Evolutionary conservation across 2,888 invertebrate species (phyloP).

Genomic region (Anoncus sp.): DNA sequence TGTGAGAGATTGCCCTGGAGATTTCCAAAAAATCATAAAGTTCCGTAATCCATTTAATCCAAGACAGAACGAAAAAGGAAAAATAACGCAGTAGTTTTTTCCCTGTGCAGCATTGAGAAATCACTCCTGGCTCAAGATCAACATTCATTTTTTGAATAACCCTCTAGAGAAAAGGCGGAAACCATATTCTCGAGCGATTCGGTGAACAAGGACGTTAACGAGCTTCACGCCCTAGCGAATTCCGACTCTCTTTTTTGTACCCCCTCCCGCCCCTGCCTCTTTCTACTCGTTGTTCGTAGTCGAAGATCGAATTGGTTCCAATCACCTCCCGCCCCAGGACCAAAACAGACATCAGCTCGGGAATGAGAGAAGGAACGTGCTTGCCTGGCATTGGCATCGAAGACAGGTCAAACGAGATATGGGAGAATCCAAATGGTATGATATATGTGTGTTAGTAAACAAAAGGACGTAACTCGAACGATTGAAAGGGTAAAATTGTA

Average conservation of each 20-base stretch:
- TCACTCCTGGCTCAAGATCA: no score
- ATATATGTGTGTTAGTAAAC: not conserved
- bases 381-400: not conserved
- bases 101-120: no score
- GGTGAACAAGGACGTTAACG: constrained; percentile 56
- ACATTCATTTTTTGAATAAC: constrained; percentile 14
- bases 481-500: no score
- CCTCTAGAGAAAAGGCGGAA: constrained; percentile 24
- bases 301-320: constrained; percentile 58
- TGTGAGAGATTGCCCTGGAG: no score
- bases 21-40: no score
- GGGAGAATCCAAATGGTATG: not conserved
- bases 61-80: no score
- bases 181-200: constrained; percentile 25
- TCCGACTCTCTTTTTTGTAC: constrained; percentile 10
- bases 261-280: not conserved
- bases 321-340: constrained; percentile 32
- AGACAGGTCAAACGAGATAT: constrained; percentile 7
- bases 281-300: constrained; percentile 4
- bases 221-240: constrained; percentile 59
- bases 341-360: not conserved
- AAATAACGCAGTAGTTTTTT: no score
- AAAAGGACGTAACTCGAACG: no score
- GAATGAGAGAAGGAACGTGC: constrained; percentile 1
- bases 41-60: no score